Base-by-base conservation (phyloP, 2,113 vertebrate species). In the Leptocoma aspasia region DNA sequence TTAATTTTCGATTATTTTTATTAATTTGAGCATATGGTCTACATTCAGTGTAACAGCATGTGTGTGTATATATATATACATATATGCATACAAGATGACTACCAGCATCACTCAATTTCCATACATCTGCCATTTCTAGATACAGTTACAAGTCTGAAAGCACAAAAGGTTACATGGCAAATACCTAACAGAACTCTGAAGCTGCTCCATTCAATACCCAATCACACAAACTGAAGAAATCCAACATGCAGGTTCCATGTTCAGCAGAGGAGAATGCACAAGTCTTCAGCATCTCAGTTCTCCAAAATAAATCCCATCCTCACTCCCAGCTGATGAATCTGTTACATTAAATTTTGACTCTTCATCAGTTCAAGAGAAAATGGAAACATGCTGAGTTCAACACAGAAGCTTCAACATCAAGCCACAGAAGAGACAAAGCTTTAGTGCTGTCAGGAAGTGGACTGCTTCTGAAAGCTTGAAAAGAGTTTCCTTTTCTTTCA, bases 201-300 rank as follows among this genome's bases (percentile, higher is more conserved):
- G 24, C 30, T 35, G 27, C 15, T 83, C 47, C 17, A 11, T 64
- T 64, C 41, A 41, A 56, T 3, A 68, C 2, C 13, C 11, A 71
- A 17, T 35, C 61, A 73, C 39, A 6, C 1, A 0, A 64, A 63
- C 28, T 31, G 82, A 68, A 71, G 49, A 79, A 76, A 76, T 45
- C 23, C 44, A 76, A 37, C 1, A 1, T 7, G 9, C 2, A 80
- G 49, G 7, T 86, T 76, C 21, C 42, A 39, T 15, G 66, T 23
- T 68, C 64, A 75, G 42, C 72, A 57, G 4, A 50, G 6, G 2
- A 73, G 17, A 50, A 52, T 4, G 35, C 0, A 0, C 6, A 68
- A 50, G 4, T 33, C 37, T 86, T 81, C 60, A 41, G 2, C 18
- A 70, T 49, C 27, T 54, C 44, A 14, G 11, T 37, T 56, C 56